Percentiles rank a stretch among this genome's conserved stretches.
Evolutionary conservation across 1,140 invertebrate species (phyloP).

Genomic region (Acromyrmex charruanus): DNA sequence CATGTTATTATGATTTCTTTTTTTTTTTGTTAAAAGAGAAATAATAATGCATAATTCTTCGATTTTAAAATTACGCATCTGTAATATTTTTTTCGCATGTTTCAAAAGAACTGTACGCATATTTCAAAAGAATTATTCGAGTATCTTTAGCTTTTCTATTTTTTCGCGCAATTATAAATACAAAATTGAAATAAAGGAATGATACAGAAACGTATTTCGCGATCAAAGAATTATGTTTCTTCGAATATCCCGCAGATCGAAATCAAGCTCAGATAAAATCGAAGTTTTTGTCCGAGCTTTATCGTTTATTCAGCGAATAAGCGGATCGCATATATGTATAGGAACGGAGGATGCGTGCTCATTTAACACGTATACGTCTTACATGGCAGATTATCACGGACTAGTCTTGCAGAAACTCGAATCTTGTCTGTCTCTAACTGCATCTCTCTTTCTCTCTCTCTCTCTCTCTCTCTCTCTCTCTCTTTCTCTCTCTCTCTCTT

Average conservation of each 20-base stretch:
- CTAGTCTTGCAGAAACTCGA: slow-evolving; percentile 73
- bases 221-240: slow-evolving; percentile 46
- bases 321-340: slow-evolving; percentile 61
- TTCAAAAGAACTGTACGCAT: slow-evolving; percentile 8
- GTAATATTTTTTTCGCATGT: not conserved
- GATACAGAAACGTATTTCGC: slow-evolving; percentile 5
- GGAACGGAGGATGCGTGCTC: slow-evolving; percentile 70
- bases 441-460: not conserved
- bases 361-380: slow-evolving; percentile 76
- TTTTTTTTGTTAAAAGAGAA: not conserved
- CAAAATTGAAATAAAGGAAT: slow-evolving; percentile 2
- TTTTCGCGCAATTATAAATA: not conserved
- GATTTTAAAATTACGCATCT: slow-evolving; percentile 37
- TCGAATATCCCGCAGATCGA: slow-evolving; percentile 48
- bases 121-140: slow-evolving; percentile 25
- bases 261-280: slow-evolving; percentile 51
- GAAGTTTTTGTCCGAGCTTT: slow-evolving; percentile 54
- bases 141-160: not conserved
- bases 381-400: slow-evolving; percentile 79
- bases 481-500: not conserved
- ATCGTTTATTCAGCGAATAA: slow-evolving; percentile 58
- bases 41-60: slow-evolving; percentile 42
- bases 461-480: not conserved
- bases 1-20: slow-evolving; percentile 3
- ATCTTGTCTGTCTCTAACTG: slow-evolving; percentile 50